Conservation (phyloP, 1,140 invertebrate genomes). For the Pollicipes pollicipes region DNA sequence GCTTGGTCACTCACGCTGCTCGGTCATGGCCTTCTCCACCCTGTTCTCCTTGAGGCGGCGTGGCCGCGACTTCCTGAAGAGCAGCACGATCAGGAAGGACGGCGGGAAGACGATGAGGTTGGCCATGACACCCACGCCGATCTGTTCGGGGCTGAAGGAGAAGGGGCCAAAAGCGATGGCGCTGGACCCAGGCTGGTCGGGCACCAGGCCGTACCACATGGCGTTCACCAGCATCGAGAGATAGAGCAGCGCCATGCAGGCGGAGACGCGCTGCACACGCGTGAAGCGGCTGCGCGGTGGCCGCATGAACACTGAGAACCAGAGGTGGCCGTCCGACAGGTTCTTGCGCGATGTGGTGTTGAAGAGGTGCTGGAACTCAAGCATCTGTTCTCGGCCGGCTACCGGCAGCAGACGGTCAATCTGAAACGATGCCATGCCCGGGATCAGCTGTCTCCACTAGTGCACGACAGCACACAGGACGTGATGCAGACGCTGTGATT, state of each 20-base stretch:
- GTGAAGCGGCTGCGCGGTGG: constrained; percentile 35
- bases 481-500: no score
- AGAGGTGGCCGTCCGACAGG: constrained; percentile 36
- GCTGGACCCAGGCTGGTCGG: constrained; percentile 9
- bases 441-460: no score
- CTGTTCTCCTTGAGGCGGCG: constrained; percentile 11
- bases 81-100: constrained; percentile 31
- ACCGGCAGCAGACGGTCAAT: constrained; percentile 36
- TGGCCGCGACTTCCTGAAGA: constrained; percentile 21
- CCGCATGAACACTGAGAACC: constrained; percentile 37
- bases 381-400: constrained; percentile 30
- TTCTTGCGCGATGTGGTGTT: constrained; percentile 29
- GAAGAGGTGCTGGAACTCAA: constrained; percentile 33
- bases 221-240: constrained; percentile 37
- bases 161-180: constrained; percentile 13
- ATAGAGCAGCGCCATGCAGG: constrained; percentile 35
- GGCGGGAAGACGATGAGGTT: constrained; percentile 34
- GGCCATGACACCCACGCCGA: constrained; percentile 27
- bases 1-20: background rate
- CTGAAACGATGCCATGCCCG: constrained; percentile 19
- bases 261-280: constrained; percentile 33
- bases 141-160: constrained; percentile 14
- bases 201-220: constrained; percentile 33
- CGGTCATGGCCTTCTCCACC: background rate
- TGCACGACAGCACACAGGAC: no score